Conservation (phyloP, 2,797 vertebrate genomes). For the Coendou prehensilis region DNA sequence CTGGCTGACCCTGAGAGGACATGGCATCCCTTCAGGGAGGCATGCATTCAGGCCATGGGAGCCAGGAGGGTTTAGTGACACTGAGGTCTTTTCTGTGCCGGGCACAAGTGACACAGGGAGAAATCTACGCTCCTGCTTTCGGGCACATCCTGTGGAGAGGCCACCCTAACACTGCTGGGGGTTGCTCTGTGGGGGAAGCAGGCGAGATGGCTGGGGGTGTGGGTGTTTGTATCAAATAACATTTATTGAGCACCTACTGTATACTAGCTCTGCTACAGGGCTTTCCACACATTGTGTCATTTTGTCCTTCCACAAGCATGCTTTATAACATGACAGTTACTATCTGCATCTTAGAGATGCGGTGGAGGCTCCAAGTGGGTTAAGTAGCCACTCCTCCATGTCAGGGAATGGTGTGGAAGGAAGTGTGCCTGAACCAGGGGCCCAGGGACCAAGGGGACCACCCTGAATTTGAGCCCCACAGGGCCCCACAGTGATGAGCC, state of each 20-base stretch:
- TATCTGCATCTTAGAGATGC: background rate
- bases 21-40: background rate
- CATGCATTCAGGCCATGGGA: background rate
- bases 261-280: background rate
- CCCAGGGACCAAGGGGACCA: background rate
- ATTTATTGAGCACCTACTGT: background rate
- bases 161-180: background rate
- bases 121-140: background rate
- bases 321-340: background rate
- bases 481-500: too few species aligned
- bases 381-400: background rate
- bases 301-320: background rate
- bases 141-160: background rate
- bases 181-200: background rate
- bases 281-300: background rate
- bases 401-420: background rate
- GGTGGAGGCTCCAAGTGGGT: background rate
- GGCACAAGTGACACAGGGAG: background rate
- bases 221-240: background rate
- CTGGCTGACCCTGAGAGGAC: background rate
- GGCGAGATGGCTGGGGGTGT: accelerated
- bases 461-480: background rate
- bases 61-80: background rate
- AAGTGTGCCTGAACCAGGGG: background rate
- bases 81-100: background rate